Base-by-base conservation (phyloP, 37 sponge, comb jelly and placozoan species). In the Aphrocallistes beatrix region DNA sequence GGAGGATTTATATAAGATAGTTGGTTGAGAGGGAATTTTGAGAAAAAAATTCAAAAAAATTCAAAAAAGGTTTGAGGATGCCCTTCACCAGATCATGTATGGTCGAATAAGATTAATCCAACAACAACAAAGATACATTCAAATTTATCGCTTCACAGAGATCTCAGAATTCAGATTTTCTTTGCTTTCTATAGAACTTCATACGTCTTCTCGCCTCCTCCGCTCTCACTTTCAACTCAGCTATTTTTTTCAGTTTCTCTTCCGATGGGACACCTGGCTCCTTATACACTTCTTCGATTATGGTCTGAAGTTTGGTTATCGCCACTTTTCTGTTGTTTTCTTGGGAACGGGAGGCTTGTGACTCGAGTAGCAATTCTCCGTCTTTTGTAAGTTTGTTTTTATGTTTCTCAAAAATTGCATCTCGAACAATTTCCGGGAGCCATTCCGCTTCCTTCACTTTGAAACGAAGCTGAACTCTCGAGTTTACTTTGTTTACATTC, bases 401-500 rank as follows among this genome's bases (percentile, higher is more conserved):
- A 13, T 60, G 75, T 28, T 60, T 60, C 10, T 8, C 34, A 13
- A 60, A 30, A 19, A 60, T 13, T 25, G 75, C 75, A 19, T 87
- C 86, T 45, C 90, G 94, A n/a, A 96, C 92, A 38, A 91, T 85
- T 32, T 86, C 85, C 13, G 96, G 91, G 36, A 96, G 30, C 96
- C 96, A 96, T 32, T 92, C 92, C 10, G 94, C 94, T 38, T 89
- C 87, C 1, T 83, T 50, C 81, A 96, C 47, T 38, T 96, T 88
- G 51, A 96, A 94, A 39, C 92, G 47, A 0, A 96, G 75, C 21
- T 93, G 89, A 37, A 86, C 96, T 42, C 94, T 96, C 0, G 96
- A 94, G 50, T 87, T 96, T 75, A 96, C 94, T 83, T 96, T 96
- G 89, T 96, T 96, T 0, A 96, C 96, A 87, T 96, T 96, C 85